A percentile compares a stretch with the other conserved stretches of the same genome.
phyloP scores from a whole-genome alignment of 1,140 invertebrate species.

The Sitodiplosis mosellana region DNA sequence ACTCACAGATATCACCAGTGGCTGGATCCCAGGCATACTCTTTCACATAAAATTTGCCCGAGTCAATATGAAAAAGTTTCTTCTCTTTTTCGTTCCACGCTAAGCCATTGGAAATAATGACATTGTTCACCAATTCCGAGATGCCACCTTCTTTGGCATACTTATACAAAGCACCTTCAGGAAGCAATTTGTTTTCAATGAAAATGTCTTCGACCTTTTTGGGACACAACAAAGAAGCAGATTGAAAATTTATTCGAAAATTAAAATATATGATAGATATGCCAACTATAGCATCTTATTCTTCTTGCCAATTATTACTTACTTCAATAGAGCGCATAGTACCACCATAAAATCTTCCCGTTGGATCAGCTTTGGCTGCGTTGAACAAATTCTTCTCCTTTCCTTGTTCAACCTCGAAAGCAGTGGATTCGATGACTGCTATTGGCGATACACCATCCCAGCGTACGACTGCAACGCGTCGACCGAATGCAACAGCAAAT shows the following conservation, averaged over 20 bases:
- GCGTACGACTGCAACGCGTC: conserved; percentile 36
- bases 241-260: no score
- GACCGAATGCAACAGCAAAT: conserved; percentile 43
- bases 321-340: conserved; percentile 14
- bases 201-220: no score
- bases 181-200: no score
- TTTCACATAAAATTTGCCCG: conserved; percentile 40
- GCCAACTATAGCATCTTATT: no score
- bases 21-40: conserved; percentile 56
- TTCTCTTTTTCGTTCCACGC: conserved; percentile 52
- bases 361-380: conserved; percentile 72
- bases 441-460: conserved; percentile 43
- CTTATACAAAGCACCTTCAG: conserved; percentile 28
- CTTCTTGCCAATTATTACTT: conserved; percentile 29
- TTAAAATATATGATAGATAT: no score
- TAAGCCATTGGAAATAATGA: conserved; percentile 68
- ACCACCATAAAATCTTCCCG: conserved; percentile 48
- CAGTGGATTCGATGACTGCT: conserved; percentile 27
- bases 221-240: no score
- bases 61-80: conserved; percentile 61
- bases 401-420: conserved; percentile 39
- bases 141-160: conserved; percentile 36
- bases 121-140: conserved; percentile 26
- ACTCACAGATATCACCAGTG: conserved; percentile 45
- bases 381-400: conserved; percentile 49